phyloP scores from a whole-genome alignment of 2,113 vertebrate species.

The Marmota flaviventris region DNA sequence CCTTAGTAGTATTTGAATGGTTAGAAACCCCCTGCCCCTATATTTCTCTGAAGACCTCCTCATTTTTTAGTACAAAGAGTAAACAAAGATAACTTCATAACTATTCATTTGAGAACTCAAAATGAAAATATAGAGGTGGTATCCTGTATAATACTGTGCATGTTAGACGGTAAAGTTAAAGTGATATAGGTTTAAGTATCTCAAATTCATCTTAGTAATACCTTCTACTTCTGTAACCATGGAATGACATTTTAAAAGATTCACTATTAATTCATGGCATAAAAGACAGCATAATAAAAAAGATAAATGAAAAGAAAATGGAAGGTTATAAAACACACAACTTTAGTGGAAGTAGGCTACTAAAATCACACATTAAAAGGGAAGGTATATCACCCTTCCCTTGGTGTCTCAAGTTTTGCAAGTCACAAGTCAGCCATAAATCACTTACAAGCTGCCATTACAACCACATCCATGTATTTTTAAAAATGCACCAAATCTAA shows the following conservation, averaged over 20 bases:
- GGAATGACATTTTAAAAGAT: neutral
- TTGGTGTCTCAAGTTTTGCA: neutral
- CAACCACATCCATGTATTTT: neutral
- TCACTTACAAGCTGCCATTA: neutral
- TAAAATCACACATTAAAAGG: neutral
- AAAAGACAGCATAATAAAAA: conserved; percentile 6
- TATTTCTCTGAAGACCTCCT: neutral
- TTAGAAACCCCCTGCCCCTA: neutral
- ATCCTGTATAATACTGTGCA: neutral
- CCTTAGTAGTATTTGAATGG: neutral
- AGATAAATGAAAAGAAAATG: neutral
- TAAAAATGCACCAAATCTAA: neutral
- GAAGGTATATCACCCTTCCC: neutral
- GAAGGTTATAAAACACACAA: conserved; percentile 10
- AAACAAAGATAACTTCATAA: neutral
- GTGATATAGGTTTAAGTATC: neutral
- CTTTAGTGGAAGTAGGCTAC: neutral
- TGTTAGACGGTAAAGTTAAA: neutral
- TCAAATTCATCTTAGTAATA: neutral
- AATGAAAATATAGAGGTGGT: neutral
- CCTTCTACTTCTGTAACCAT: neutral
- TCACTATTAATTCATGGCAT: neutral
- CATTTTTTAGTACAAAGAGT: neutral
- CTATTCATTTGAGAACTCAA: neutral
- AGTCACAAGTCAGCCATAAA: neutral